Base-by-base conservation (phyloP, 2,888 invertebrate genomes). In the Julus scanicus region DNA sequence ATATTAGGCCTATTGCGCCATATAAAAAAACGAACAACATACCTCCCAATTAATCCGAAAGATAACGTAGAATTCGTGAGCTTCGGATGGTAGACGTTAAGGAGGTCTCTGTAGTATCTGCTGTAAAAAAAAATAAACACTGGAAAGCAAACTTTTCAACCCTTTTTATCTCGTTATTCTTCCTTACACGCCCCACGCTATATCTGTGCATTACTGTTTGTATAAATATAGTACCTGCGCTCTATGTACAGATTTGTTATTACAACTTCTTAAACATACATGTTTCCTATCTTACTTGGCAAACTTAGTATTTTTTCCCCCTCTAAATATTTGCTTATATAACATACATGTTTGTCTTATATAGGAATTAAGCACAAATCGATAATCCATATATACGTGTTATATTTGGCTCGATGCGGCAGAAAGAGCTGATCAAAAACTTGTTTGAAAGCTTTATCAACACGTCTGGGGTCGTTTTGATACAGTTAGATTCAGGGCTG, bases 11-110 rank as follows among this genome's bases (percentile, higher is more conserved):
- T 71, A 9, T 29, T 29, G 71, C 29, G 4, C 8, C 9, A 20
- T 11, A 71, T 71, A 71, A 71, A 71, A 53, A 71, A 71, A 71
- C 20, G 9, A 71, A 71, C 20, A 20, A 20, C 71, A 20, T 20
- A 71, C 71, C 71, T 71, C 71, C 20, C 20, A 71, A 71, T 71
- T 71, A 71, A 71, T 71, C 71, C 71, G 20, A 71, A 29, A 71
- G 71, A 71, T 71, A 71, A 71, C 20, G 71, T 20, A 71, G 71
- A 71, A 71, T 71, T 71, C 71, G 71, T 71, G 71, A 71, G 71
- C 4, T 71, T 71, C 71, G 71, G 71, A 71, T 71, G 20, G 20
- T 63, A 53, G 15, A 17, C 13, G 53, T 13, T 53, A 13, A 53
- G 71, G 71, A 71, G 71, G 71, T 71, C 71, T 71, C 11, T 8